phyloP scores from a whole-genome alignment of 2,888 invertebrate species.

The Melanostoma scalare region DNA sequence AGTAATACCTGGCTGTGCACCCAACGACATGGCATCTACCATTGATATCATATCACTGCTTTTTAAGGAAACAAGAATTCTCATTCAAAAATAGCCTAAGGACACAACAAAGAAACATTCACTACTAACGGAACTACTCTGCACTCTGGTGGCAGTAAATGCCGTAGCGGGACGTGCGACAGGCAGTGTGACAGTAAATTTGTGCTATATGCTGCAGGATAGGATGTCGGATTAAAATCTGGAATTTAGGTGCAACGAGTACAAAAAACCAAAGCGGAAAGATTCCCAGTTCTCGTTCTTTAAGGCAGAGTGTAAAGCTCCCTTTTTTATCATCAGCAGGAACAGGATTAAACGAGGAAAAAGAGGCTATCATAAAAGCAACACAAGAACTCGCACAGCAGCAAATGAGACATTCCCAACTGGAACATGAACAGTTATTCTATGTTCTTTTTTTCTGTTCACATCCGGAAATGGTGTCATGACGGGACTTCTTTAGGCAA shows the following conservation, averaged over 20 bases:
- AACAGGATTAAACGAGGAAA: conserved; percentile 60
- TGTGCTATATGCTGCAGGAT: conserved; percentile 66
- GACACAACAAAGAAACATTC: conserved; percentile 68
- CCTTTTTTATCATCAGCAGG: conserved; percentile 52
- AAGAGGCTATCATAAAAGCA: conserved; percentile 60
- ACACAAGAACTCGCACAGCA: conserved; percentile 45
- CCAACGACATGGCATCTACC: conserved; percentile 64
- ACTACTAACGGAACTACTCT: conserved; percentile 61
- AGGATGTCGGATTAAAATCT: conserved; percentile 70
- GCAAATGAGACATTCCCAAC: conserved; percentile 69
- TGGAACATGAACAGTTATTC: conserved; percentile 69
- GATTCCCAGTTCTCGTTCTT: conserved; percentile 60
- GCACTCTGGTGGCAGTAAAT: conserved; percentile 55
- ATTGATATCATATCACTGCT: conserved; percentile 73
- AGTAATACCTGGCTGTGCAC: conserved; percentile 47
- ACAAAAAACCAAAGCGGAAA: conserved; percentile 61
- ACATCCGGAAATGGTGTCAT: conserved; percentile 22
- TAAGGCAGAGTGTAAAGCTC: conserved; percentile 62
- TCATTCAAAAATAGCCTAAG: conserved; percentile 72
- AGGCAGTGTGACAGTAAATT: conserved; percentile 62
- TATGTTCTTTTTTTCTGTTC: conserved; percentile 23
- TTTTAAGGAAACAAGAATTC: conserved; percentile 72
- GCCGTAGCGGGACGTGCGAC: conserved; percentile 53
- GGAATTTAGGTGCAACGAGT: conserved; percentile 67
- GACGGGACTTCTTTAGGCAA: conserved; percentile 13